phyloP scores from a whole-genome alignment of 1,140 invertebrate species.

The Brachionus rotundiformis region DNA sequence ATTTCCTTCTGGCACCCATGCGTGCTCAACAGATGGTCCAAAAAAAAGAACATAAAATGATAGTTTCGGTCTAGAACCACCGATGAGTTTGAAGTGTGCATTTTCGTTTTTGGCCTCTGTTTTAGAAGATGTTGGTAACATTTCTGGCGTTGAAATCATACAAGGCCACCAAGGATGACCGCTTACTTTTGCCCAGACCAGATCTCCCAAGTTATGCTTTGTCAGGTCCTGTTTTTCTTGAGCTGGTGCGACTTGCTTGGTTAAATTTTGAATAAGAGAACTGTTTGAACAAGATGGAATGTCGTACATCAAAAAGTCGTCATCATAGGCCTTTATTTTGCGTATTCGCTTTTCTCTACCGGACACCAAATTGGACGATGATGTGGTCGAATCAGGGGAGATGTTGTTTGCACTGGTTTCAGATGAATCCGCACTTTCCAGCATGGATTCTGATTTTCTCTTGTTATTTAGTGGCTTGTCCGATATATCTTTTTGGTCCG shows the following conservation, averaged over 20 bases:
- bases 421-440: background rate
- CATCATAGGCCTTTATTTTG: conserved; percentile 35
- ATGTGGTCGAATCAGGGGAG: background rate
- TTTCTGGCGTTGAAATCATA: conserved; percentile 31
- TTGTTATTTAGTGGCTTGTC: background rate
- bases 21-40: conserved; percentile 25
- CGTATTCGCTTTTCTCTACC: conserved; percentile 45
- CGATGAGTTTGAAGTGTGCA: background rate
- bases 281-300: background rate
- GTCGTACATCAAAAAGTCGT: conserved; percentile 44
- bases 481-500: background rate
- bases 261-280: conserved; percentile 16
- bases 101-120: background rate
- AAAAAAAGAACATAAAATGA: conserved; percentile 40
- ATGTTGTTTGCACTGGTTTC: background rate
- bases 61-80: background rate
- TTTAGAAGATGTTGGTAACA: background rate
- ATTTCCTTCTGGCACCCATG: background rate
- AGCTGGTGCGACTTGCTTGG: conserved; percentile 15
- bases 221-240: background rate
- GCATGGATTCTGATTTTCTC: background rate
- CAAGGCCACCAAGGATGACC: conserved; percentile 52
- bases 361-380: background rate
- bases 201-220: conserved; percentile 3
- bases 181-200: conserved; percentile 46